Evolutionary conservation across 2,888 invertebrate genomes (phyloP).

Genomic region (Cryptus viduatorius): DNA sequence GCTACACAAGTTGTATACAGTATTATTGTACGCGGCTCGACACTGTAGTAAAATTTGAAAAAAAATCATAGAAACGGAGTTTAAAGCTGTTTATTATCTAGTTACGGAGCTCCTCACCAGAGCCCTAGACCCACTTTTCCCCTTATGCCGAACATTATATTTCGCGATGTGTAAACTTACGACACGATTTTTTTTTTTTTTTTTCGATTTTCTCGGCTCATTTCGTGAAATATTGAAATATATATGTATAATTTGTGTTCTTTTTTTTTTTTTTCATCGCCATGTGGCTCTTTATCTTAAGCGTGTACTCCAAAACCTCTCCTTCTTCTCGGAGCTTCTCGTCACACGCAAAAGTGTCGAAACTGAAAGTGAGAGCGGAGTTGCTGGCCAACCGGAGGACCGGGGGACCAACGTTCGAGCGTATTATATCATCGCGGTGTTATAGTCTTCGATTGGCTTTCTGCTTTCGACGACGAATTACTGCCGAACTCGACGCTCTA

Average conservation of each 20-base stretch:
- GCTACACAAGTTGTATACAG: background rate
- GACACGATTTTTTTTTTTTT: background rate
- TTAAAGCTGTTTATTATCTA: conserved; percentile 28
- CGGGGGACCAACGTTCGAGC: conserved; percentile 36
- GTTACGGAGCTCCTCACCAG: conserved; percentile 49
- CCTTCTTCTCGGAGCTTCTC: conserved; percentile 11
- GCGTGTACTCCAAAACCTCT: background rate
- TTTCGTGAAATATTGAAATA: background rate
- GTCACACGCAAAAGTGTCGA: conserved; percentile 44
- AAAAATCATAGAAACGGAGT: conserved; percentile 35
- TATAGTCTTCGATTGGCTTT: conserved; percentile 38
- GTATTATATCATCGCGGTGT: conserved; percentile 61
- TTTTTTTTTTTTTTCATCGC: background rate
- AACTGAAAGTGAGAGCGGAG: conserved; percentile 60
- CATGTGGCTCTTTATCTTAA: background rate
- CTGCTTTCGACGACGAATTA: conserved; percentile 51
- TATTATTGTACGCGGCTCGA: background rate
- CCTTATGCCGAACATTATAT: background rate
- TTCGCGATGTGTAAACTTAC: background rate
- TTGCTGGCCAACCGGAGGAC: conserved; percentile 1
- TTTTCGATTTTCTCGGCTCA: background rate
- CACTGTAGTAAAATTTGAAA: conserved; percentile 1
- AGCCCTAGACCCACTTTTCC: conserved; percentile 71
- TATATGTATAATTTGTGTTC: background rate
- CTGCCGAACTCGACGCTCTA: background rate